Base-by-base conservation (phyloP, 92 coral and sea anemone species). In the Phenganax stokvisi region DNA sequence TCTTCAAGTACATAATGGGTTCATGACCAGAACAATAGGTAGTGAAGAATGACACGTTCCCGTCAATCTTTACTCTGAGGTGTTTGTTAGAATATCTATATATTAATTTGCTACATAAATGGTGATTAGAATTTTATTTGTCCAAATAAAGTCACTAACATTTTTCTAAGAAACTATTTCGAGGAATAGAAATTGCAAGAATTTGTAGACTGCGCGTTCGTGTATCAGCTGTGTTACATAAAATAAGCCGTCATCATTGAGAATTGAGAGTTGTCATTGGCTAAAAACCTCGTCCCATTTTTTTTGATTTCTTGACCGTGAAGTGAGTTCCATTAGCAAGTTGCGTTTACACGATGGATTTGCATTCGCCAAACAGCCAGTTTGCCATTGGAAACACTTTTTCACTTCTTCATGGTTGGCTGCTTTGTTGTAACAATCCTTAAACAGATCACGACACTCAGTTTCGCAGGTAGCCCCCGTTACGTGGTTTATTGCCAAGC, bases 101-200 rank as follows among this genome's bases (percentile, higher is more conserved):
- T 28, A 68, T 68, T 68, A 68, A 29, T 68, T 68, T 30, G 20
- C 73, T 68, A 68, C 70, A 64, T 64, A 64, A 31, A 68, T 30
- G 15, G 73, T 68, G 31, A 37, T 68, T 68, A 30, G 16, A 53
- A 12, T 15, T 29, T 30, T 68, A 27, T 30, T 10, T 68, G 47
- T 68, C 73, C 13, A 68, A 68, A 68, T 68, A 68, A 64, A 68
- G 53, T 68, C 47, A 37, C 73, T 30, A 68, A 30, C 53, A 9
- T 30, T 61, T 28, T 15, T 61, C 5, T 20, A 20, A 20, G 25
- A 20, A 20, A 20, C 25, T 20, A 20, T 20, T 20, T 20, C 25
- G 25, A 20, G 25, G 25, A 20, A 20, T 20, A 20, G 25, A 20
- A 20, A 20, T 20, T 20, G 25, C 25, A 20, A 20, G 25, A 20